These are phyloP conservation scores for Anastrepha obliqua DNA, from an alignment of 1,140 invertebrate genomes.

Conservation along the genomic window DNA sequence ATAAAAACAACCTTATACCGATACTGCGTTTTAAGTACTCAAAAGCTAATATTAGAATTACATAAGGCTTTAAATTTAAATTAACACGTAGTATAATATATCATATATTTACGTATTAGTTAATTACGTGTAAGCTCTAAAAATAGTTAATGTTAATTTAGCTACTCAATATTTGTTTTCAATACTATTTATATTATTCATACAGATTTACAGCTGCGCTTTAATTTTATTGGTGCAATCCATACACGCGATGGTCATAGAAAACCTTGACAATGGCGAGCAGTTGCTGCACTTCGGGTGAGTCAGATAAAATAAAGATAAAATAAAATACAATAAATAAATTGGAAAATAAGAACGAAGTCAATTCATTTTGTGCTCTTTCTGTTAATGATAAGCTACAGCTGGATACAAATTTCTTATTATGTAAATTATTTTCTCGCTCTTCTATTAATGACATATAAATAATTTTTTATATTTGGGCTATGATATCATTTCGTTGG, in stretches of 20 bases:
- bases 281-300: conserved; percentile 16
- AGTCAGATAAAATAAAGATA: background rate
- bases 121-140: too few species aligned
- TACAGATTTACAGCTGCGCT: background rate
- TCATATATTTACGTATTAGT: too few species aligned
- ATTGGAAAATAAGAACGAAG: background rate
- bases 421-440: conserved; percentile 19
- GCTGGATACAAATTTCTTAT: background rate
- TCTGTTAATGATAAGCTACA: background rate
- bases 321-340: background rate
- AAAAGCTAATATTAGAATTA: too few species aligned
- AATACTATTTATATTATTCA: background rate
- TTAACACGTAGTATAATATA: too few species aligned
- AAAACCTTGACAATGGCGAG: conserved; percentile 10
- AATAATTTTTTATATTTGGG: conserved; percentile 30
- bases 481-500: conserved; percentile 38
- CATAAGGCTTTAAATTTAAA: too few species aligned
- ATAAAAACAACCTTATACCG: too few species aligned
- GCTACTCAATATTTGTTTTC: too few species aligned
- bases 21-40: too few species aligned
- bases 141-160: too few species aligned
- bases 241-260: conserved; percentile 8
- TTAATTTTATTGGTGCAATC: background rate
- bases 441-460: background rate
- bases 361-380: background rate